Percentiles rank a stretch among this genome's conserved stretches.
Conservation (phyloP, 2,113 vertebrate species). For the Ceyx margarethae region DNA sequence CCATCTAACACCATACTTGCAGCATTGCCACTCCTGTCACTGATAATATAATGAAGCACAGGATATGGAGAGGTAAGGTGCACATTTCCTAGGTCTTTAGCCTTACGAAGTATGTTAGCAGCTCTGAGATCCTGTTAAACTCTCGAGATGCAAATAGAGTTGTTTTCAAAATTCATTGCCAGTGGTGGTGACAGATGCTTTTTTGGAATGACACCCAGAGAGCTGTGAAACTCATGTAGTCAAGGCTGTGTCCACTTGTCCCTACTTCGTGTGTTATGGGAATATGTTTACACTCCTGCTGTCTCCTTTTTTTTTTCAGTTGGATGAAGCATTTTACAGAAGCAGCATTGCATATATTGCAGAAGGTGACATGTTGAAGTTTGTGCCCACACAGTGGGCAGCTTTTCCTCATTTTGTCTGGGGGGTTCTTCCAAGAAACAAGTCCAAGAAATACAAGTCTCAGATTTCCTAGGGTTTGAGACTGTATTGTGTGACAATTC, state of each 20-base stretch:
- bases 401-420: neutral
- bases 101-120: neutral
- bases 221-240: conserved; percentile 51
- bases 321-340: conserved; percentile 25
- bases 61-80: neutral
- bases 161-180: conserved; percentile 43
- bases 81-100: neutral
- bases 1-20: conserved; percentile 22
- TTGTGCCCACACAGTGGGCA: neutral
- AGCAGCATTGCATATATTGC: neutral
- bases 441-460: neutral
- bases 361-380: neutral
- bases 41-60: conserved; percentile 15
- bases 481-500: neutral
- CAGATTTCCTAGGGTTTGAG: neutral
- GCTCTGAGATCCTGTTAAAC: neutral
- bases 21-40: conserved; percentile 9
- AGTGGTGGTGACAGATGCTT: conserved; percentile 43
- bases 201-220: conserved; percentile 49
- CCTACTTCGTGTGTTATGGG: neutral
- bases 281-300: conserved; percentile 54
- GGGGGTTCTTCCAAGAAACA: neutral
- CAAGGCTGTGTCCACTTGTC: conserved; percentile 52
- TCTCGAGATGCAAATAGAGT: conserved; percentile 4
- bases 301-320: neutral